These are phyloP conservation scores for Melangyna quadrimaculata DNA, from an alignment of 2,888 invertebrate genomes.

Conservation along the genomic window DNA sequence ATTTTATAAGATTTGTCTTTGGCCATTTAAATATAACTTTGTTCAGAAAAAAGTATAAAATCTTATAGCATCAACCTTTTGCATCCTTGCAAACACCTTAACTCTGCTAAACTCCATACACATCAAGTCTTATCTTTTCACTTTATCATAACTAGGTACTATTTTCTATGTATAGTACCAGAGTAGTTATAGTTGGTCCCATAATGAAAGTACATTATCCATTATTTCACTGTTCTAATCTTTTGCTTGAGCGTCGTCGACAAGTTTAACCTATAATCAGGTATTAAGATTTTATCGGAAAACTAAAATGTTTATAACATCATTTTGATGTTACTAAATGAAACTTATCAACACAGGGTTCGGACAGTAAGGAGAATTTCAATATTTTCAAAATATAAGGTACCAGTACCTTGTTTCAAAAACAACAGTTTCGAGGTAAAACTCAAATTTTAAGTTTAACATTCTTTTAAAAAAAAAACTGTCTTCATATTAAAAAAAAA, in stretches of 20 bases:
- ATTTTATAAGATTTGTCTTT: background rate
- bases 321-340: background rate
- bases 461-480: too few relatives aligned
- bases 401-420: too few relatives aligned
- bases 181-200: background rate
- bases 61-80: background rate
- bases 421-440: too few relatives aligned
- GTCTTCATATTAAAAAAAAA: too few relatives aligned
- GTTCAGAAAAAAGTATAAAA: background rate
- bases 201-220: background rate
- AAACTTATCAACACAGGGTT: background rate
- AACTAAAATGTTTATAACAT: slow-evolving; percentile 37
- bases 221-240: background rate
- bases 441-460: too few relatives aligned
- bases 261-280: slow-evolving; percentile 1
- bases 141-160: slow-evolving; percentile 42
- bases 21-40: background rate
- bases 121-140: slow-evolving; percentile 49
- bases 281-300: slow-evolving; percentile 42
- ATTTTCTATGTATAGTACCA: too few relatives aligned
- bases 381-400: too few relatives aligned
- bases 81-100: background rate
- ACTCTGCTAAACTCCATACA: background rate
- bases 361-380: background rate
- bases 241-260: background rate